A percentile compares a stretch with the other conserved stretches of the same genome.
Conservation (phyloP, 2,888 invertebrate genomes). For the Spodoptera littoralis region DNA sequence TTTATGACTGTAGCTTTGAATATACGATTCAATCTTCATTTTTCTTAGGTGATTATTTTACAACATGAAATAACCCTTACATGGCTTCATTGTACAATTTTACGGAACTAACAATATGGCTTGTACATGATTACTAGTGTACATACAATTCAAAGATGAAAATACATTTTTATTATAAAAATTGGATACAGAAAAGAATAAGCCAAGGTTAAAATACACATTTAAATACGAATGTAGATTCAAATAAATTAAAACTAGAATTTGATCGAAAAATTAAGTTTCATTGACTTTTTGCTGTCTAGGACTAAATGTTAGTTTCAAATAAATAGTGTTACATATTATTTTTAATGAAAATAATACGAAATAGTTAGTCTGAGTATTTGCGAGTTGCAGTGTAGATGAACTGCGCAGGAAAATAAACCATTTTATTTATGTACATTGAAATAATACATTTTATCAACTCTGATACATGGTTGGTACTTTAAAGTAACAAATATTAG, state of each 20-base stretch:
- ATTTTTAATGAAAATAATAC: slow-evolving; percentile 47
- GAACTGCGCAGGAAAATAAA: slow-evolving; percentile 30
- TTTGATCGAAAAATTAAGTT: slow-evolving; percentile 48
- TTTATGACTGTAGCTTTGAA: slow-evolving; percentile 56
- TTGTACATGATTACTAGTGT: slow-evolving; percentile 71
- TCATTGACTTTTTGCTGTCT: slow-evolving; percentile 32
- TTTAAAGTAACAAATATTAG: slow-evolving; percentile 19
- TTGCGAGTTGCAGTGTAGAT: slow-evolving; percentile 44
- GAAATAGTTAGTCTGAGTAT: slow-evolving; percentile 68
- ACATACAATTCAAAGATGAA: slow-evolving; percentile 60
- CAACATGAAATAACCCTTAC: slow-evolving; percentile 65
- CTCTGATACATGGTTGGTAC: slow-evolving; percentile 20
- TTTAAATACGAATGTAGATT: slow-evolving; percentile 35
- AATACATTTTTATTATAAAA: slow-evolving; percentile 38
- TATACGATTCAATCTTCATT: slow-evolving; percentile 45
- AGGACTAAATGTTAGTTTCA: slow-evolving; percentile 51
- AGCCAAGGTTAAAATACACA: slow-evolving; percentile 27
- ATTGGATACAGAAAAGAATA: slow-evolving; percentile 36
- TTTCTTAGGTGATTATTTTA: slow-evolving; percentile 61
- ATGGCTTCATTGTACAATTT: slow-evolving; percentile 69
- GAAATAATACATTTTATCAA: slow-evolving; percentile 24
- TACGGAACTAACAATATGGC: slow-evolving; percentile 83
- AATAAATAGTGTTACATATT: slow-evolving; percentile 55
- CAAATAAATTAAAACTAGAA: slow-evolving; percentile 50
- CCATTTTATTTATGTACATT: slow-evolving; percentile 25